These are phyloP conservation scores for Triplophysa bombifrons DNA, from an alignment of 2,797 vertebrate species.

Conservation along the genomic window DNA sequence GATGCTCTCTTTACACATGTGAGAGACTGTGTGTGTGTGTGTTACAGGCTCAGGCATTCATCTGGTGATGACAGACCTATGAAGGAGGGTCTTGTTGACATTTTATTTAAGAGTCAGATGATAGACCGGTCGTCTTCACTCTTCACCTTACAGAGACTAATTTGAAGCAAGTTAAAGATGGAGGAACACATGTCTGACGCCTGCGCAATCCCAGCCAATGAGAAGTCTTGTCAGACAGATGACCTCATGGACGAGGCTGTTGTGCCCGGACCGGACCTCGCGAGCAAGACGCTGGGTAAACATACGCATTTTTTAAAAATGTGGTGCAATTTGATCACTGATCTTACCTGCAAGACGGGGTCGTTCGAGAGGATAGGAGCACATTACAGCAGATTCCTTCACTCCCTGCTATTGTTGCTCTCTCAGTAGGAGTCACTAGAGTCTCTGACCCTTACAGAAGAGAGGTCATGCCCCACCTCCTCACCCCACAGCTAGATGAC, in stretches of 20 bases:
- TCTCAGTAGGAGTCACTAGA: constrained; percentile 5
- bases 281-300: constrained; percentile 33
- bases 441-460: constrained; percentile 17
- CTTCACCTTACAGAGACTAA: not conserved
- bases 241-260: not conserved
- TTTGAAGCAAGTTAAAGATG: constrained; percentile 16
- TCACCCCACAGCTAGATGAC: not conserved
- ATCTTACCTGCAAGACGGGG: not conserved
- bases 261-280: constrained; percentile 19
- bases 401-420: not conserved
- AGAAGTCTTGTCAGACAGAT: constrained; percentile 57
- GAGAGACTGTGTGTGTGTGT: not conserved
- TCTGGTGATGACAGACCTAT: not conserved
- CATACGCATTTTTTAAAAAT: not conserved
- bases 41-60: not conserved
- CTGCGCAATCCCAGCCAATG: constrained; percentile 26
- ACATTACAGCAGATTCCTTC: constrained; percentile 30
- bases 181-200: not conserved
- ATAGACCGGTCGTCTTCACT: constrained; percentile 1
- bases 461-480: not conserved
- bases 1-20: not conserved
- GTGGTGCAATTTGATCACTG: not conserved
- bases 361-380: not conserved
- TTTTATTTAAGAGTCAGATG: too few relatives aligned
- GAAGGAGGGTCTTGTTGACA: too few relatives aligned